Percentiles rank a stretch among this genome's conserved stretches.
Evolutionary conservation across 1,140 invertebrate genomes (phyloP).

Genomic region (Drosophila gunungcola): DNA sequence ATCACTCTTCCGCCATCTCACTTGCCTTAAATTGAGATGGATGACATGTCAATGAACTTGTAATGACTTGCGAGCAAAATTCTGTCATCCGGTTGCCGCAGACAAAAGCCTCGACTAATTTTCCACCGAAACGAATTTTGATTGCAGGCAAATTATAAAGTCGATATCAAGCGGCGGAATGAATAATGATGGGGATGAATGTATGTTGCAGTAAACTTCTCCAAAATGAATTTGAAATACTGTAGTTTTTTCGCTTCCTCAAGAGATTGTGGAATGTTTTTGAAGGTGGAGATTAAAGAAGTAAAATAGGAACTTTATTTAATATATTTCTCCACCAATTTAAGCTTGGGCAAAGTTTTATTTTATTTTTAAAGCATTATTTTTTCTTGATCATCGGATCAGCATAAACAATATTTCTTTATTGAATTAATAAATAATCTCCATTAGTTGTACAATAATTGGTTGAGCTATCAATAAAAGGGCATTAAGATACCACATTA

Average conservation of each 20-base stretch:
- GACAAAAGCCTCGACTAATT: constrained; percentile 58
- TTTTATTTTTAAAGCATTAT: no score
- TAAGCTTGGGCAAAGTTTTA: no score
- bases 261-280: not conserved
- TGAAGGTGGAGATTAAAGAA: no score
- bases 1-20: not conserved
- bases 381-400: no score
- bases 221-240: not conserved
- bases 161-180: constrained; percentile 15
- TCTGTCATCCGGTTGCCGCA: constrained; percentile 13
- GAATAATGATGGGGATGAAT: constrained; percentile 25
- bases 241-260: no score
- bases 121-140: constrained; percentile 60
- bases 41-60: constrained; percentile 77
- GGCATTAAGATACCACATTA: not conserved
- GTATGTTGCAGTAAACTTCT: not conserved
- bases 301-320: no score
- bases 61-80: constrained; percentile 49
- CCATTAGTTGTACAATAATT: no score
- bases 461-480: no score
- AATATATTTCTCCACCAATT: no score
- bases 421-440: no score
- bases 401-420: no score
- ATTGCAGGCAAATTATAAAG: constrained; percentile 44
- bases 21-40: constrained; percentile 58